Evolutionary conservation across 2,888 invertebrate genomes (phyloP).

Genomic region (Atethmia centrago): DNA sequence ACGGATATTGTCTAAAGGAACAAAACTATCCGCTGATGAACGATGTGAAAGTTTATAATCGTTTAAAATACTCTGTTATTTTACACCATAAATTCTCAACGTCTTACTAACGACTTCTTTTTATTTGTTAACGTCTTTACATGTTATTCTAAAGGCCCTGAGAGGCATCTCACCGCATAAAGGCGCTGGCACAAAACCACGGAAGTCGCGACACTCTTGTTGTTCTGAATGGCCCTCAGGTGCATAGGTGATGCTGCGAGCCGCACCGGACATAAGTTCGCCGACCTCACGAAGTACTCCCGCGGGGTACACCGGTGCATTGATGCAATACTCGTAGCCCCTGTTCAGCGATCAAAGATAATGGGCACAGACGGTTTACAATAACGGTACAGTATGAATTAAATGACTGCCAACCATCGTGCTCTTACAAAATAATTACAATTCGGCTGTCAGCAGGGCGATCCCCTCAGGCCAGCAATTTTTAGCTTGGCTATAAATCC

Average conservation of each 20-base stretch:
- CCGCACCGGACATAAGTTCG: slow-evolving; percentile 43
- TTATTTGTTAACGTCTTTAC: slow-evolving; percentile 3
- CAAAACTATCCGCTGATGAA: slow-evolving; percentile 29
- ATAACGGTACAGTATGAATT: neutral
- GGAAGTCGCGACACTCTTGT: slow-evolving; percentile 33
- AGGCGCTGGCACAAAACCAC: slow-evolving; percentile 28
- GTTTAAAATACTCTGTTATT: slow-evolving; percentile 3
- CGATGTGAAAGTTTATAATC: slow-evolving; percentile 46
- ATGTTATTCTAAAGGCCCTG: slow-evolving; percentile 19
- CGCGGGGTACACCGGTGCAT: slow-evolving; percentile 19
- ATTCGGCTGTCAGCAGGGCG: too few relatives aligned
- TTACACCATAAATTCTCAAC: neutral
- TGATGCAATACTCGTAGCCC: slow-evolving; percentile 21
- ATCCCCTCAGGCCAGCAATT: too few relatives aligned
- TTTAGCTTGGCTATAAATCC: too few relatives aligned
- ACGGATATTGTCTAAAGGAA: slow-evolving; percentile 40
- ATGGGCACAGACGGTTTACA: neutral
- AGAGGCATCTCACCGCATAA: slow-evolving; percentile 27
- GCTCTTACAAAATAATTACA: too few relatives aligned
- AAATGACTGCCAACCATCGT: neutral
- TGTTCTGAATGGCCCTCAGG: slow-evolving; percentile 27
- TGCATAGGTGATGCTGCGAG: slow-evolving; percentile 31
- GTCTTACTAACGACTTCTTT: neutral
- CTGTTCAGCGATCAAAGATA: slow-evolving; percentile 15
- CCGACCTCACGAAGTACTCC: slow-evolving; percentile 27